A percentile compares a stretch with the other conserved stretches of the same genome.
Evolutionary conservation across 2,888 invertebrate genomes (phyloP).

Genomic region (Troilus luridus): DNA sequence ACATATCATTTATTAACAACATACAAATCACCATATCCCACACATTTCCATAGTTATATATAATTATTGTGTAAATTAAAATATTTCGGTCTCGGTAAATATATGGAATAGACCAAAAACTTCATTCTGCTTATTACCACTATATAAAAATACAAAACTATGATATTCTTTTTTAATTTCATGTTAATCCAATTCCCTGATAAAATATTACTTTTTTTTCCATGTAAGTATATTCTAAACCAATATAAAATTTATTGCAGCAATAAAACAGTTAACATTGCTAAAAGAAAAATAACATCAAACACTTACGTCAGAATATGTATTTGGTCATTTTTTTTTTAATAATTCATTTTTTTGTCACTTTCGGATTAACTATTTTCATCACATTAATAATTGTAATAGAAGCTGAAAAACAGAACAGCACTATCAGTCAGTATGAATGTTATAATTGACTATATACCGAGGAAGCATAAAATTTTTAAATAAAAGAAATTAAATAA

Average conservation of each 20-base stretch:
- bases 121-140: constrained; percentile 17
- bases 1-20: constrained; percentile 37
- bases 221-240: constrained; percentile 14
- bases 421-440: constrained; percentile 47
- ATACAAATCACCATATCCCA: constrained; percentile 51
- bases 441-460: constrained; percentile 17
- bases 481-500: background rate
- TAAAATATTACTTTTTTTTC: constrained; percentile 15
- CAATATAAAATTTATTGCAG: constrained; percentile 53
- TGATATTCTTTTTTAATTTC: constrained; percentile 44
- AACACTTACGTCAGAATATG: background rate
- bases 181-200: constrained; percentile 14
- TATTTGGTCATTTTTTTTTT: constrained; percentile 28
- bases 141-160: constrained; percentile 60
- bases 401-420: constrained; percentile 41
- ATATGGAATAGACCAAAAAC: constrained; percentile 47
- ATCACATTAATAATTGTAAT: constrained; percentile 16
- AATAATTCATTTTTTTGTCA: background rate
- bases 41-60: constrained; percentile 55
- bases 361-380: background rate
- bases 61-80: constrained; percentile 39
- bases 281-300: constrained; percentile 27
- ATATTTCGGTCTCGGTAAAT: background rate
- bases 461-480: constrained; percentile 9
- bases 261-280: constrained; percentile 43